Conservation (phyloP, 2,888 invertebrate species). For the Tipula confusa region DNA sequence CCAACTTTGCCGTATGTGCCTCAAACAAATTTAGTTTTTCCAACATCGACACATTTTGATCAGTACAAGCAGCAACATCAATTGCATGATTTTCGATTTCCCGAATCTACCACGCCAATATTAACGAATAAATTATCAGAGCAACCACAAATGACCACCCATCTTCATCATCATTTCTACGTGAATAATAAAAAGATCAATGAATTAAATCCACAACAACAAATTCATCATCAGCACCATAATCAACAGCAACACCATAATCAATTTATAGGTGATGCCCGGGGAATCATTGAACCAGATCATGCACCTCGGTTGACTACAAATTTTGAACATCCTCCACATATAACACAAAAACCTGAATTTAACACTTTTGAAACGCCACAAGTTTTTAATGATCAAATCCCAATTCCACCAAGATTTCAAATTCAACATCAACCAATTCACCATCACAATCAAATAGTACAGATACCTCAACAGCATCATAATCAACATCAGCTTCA, state of each 20-base stretch:
- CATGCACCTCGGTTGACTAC: background rate
- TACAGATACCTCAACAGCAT: background rate
- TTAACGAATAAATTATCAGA: conserved; percentile 25
- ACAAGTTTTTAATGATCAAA: conserved; percentile 27
- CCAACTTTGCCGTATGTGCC: background rate
- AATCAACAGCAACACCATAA: background rate
- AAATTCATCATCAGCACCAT: background rate
- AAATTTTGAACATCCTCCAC: background rate
- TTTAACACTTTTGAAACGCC: background rate
- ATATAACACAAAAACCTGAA: background rate
- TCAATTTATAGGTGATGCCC: background rate
- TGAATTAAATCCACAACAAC: background rate
- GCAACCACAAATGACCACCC: conserved; percentile 40
- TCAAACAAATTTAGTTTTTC: background rate
- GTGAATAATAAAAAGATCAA: conserved; percentile 39
- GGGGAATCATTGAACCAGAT: background rate
- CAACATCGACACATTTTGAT: background rate
- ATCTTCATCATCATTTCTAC: conserved; percentile 50
- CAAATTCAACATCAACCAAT: background rate
- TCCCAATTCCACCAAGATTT: background rate
- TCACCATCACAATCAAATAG: conserved; percentile 31
- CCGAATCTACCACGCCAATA: conserved; percentile 27
- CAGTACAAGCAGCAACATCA: background rate
- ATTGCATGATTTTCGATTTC: conserved; percentile 27
- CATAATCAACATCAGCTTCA: conserved; percentile 30